Conservation (phyloP, 2,888 invertebrate species). For the Arge pagana region DNA sequence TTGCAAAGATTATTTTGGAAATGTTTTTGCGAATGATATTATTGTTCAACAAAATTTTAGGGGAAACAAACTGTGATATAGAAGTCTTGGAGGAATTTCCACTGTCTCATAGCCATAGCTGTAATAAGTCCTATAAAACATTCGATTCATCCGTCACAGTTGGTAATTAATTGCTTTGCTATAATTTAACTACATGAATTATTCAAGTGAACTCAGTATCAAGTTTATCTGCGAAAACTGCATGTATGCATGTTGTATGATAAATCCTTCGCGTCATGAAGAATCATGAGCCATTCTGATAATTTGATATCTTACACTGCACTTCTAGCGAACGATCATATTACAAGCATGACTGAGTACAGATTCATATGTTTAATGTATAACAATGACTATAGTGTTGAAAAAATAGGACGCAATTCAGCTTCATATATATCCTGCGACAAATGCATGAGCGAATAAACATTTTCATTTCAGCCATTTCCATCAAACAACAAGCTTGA, state of each 20-base stretch:
- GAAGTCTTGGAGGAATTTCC: neutral
- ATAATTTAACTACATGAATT: constrained; percentile 23
- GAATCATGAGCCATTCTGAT: too few relatives aligned
- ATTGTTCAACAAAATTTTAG: constrained; percentile 8
- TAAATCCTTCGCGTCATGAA: neutral
- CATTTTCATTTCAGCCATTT: too few relatives aligned
- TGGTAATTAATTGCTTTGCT: constrained; percentile 33
- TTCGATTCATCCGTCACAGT: constrained; percentile 27
- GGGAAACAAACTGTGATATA: neutral
- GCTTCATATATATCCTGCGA: too few relatives aligned
- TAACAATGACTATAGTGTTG: neutral
- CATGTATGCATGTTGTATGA: neutral
- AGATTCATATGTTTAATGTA: neutral
- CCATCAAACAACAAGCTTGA: too few relatives aligned
- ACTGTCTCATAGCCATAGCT: neutral
- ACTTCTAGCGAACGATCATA: neutral
- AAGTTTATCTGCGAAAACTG: constrained; percentile 1
- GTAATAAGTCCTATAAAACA: constrained; percentile 29
- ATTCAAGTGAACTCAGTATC: neutral
- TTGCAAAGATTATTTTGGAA: neutral
- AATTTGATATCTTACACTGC: too few relatives aligned
- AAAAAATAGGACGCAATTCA: neutral
- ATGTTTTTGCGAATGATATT: neutral
- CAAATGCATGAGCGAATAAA: too few relatives aligned
- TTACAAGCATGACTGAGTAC: neutral